A percentile compares a stretch with the other conserved stretches of the same genome.
Conservation (phyloP, 1,140 invertebrate genomes). For the Drosophila simulans region DNA sequence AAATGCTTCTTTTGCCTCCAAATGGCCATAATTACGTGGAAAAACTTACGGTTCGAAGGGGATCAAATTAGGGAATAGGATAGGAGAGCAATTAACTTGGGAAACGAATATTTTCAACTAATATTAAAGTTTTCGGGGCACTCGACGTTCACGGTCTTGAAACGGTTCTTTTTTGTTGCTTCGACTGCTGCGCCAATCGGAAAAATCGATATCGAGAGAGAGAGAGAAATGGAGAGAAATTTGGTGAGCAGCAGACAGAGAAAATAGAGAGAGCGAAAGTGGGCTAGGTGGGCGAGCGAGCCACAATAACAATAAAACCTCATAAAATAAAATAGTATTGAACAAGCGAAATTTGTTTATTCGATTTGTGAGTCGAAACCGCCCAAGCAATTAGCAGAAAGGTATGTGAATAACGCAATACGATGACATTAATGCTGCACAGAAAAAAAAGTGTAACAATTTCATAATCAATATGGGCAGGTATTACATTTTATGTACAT, state of each 20-base stretch:
- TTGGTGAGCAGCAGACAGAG: constrained; percentile 5
- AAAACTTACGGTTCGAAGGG: constrained; percentile 26
- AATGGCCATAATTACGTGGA: constrained; percentile 6
- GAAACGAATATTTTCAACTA: constrained; percentile 22
- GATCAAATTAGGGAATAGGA: background rate
- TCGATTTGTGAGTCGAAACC: constrained; percentile 14
- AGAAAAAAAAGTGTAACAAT: background rate
- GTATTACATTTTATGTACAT: too few relatives aligned
- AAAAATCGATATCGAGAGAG: constrained; percentile 66
- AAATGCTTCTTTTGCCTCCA: constrained; percentile 1
- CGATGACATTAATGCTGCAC: constrained; percentile 5
- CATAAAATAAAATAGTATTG: constrained; percentile 22
- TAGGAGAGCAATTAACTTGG: constrained; percentile 6
- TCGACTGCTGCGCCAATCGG: constrained; percentile 50
- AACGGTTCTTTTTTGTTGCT: constrained; percentile 31
- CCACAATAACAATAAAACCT: constrained; percentile 4
- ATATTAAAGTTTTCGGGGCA: constrained; percentile 25
- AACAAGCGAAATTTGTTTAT: constrained; percentile 30
- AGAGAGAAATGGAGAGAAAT: constrained; percentile 24
- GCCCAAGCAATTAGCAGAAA: constrained; percentile 26
- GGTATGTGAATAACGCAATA: constrained; percentile 32
- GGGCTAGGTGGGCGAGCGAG: background rate
- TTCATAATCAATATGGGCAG: background rate
- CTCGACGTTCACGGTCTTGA: constrained; percentile 20
- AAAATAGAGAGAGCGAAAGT: constrained; percentile 19